These are phyloP conservation scores for Clusia tigrina DNA, from an alignment of 2,888 invertebrate species.

Conservation along the genomic window DNA sequence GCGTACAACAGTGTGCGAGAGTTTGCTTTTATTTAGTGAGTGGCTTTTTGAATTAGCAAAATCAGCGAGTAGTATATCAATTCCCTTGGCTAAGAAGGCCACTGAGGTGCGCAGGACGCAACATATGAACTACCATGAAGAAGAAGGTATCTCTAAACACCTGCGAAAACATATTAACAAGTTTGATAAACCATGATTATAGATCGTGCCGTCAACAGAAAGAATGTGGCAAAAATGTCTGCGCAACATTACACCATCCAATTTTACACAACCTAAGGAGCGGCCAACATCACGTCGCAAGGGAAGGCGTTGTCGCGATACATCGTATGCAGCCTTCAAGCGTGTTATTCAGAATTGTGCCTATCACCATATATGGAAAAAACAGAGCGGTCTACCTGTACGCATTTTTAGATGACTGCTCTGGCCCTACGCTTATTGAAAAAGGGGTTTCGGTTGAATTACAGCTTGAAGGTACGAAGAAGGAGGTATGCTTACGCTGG, in stretches of 20 bases:
- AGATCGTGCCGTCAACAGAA: slow-evolving; percentile 17
- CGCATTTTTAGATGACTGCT: slow-evolving; percentile 27
- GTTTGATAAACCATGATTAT: slow-evolving; percentile 15
- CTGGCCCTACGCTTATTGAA: slow-evolving; percentile 26
- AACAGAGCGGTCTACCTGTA: slow-evolving; percentile 21
- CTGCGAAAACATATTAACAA: not conserved
- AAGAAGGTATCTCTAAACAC: not conserved
- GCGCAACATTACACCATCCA: no score
- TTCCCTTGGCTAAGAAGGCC: not conserved
- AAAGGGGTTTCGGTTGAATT: slow-evolving; percentile 2
- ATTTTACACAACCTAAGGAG: no score
- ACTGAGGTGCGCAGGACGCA: slow-evolving; percentile 13
- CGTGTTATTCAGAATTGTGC: no score
- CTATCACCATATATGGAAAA: no score
- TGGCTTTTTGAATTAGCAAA: slow-evolving; percentile 30
- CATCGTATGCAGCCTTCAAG: no score
- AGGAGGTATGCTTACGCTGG: slow-evolving; percentile 24
- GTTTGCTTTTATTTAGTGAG: slow-evolving; percentile 20
- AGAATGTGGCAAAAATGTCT: slow-evolving; percentile 18
- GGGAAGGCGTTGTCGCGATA: no score
- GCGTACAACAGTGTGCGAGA: slow-evolving; percentile 2
- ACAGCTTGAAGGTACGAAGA: slow-evolving; percentile 12
- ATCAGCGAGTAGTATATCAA: slow-evolving; percentile 22
- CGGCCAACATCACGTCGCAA: no score
- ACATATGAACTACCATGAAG: slow-evolving; percentile 15